A percentile compares a stretch with the other conserved stretches of the same genome.
phyloP scores from a whole-genome alignment of 2,113 vertebrate species.

The Cyprinodon tularosa region DNA sequence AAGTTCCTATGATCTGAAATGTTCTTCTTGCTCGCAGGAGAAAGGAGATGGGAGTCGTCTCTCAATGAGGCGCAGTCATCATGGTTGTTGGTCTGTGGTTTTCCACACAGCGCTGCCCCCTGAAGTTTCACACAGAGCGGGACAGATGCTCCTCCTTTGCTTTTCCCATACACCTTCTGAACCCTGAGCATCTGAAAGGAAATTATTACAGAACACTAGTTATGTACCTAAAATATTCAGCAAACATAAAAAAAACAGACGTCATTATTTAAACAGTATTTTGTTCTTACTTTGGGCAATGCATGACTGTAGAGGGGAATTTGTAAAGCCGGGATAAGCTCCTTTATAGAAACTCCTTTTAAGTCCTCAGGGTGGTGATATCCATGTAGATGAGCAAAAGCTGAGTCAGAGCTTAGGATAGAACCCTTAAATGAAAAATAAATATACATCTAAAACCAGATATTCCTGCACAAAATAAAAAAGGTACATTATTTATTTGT shows the following conservation, averaged over 20 bases:
- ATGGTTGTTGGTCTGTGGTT: conserved; percentile 27
- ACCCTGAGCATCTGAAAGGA: conserved; percentile 81
- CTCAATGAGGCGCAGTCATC: conserved; percentile 10
- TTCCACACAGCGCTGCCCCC: conserved; percentile 66
- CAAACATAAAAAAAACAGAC: conserved; percentile 4
- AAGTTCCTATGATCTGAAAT: neutral
- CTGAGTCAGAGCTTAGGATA: conserved; percentile 84
- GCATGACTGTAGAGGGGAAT: conserved; percentile 81
- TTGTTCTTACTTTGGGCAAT: conserved; percentile 83
- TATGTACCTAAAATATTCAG: neutral
- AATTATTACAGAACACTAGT: neutral
- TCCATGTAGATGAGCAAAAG: conserved; percentile 88
- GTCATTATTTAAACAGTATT: conserved; percentile 12
- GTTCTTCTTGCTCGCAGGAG: conserved; percentile 12
- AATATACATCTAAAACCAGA: neutral
- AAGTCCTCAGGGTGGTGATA: conserved; percentile 81
- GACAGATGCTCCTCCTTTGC: conserved; percentile 79
- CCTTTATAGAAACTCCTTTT: conserved; percentile 79
- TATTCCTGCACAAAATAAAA: neutral
- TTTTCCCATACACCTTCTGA: conserved; percentile 82
- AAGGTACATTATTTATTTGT: neutral
- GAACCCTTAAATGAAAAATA: conserved; percentile 78
- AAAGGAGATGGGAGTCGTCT: conserved; percentile 10
- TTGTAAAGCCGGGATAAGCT: conserved; percentile 87
- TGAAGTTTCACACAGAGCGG: conserved; percentile 88